These are phyloP conservation scores for Artemisiospiza belli DNA, from an alignment of 2,113 vertebrate species.

Conservation along the genomic window DNA sequence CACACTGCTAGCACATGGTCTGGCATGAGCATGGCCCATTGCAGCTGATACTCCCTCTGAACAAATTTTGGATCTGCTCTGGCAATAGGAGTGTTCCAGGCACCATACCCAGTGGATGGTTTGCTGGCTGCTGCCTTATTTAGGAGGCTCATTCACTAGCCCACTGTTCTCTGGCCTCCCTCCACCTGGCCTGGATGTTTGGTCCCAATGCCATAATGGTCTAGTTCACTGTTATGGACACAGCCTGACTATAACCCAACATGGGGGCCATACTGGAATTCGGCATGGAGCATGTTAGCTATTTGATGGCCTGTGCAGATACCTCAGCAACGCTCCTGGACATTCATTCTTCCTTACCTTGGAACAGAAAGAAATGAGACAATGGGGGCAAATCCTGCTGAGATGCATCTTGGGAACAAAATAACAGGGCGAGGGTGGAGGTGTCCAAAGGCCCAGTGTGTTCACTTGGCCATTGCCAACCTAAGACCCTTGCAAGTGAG, in stretches of 20 bases:
- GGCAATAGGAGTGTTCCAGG: background rate
- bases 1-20: background rate
- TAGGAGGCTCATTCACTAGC: background rate
- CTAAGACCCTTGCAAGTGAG: background rate
- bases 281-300: background rate
- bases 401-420: rapidly evolving
- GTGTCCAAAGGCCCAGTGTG: background rate
- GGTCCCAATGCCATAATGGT: background rate
- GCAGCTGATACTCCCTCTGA: background rate
- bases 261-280: background rate
- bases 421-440: rapidly evolving
- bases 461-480: background rate
- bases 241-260: background rate
- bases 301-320: rapidly evolving
- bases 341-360: background rate
- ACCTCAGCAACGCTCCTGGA: background rate
- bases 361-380: background rate
- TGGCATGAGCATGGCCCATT: background rate
- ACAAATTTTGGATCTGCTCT: background rate
- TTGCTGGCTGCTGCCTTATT: background rate
- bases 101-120: background rate
- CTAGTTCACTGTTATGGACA: background rate
- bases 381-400: background rate
- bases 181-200: background rate
- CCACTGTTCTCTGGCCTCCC: background rate